Conservation (phyloP, 1,140 invertebrate species). For the Ceratina australensis region DNA sequence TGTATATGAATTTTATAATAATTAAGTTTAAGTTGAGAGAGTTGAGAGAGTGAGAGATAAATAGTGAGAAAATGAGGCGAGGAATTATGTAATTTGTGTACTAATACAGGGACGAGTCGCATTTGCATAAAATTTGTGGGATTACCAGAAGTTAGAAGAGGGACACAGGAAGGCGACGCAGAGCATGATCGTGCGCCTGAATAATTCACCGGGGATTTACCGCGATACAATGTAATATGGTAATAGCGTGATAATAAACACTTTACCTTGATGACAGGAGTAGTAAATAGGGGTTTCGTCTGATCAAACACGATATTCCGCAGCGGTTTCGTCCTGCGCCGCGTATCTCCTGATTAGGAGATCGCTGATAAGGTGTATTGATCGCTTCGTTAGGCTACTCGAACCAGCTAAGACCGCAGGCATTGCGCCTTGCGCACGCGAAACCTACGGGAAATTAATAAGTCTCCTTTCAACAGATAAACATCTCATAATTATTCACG, state of each 20-base stretch:
- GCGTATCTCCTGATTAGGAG: slow-evolving; percentile 41
- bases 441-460: slow-evolving; percentile 12
- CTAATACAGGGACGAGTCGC: too few relatives aligned
- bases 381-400: slow-evolving; percentile 62
- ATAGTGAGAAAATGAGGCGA: too few relatives aligned
- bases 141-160: neutral
- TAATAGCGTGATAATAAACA: slow-evolving; percentile 35
- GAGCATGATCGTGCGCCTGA: neutral
- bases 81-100: too few relatives aligned
- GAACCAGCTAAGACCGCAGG: slow-evolving; percentile 9
- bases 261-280: slow-evolving; percentile 30
- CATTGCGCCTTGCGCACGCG: neutral
- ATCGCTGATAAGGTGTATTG: slow-evolving; percentile 60
- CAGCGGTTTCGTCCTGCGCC: slow-evolving; percentile 14
- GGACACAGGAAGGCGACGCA: slow-evolving; percentile 4
- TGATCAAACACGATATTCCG: slow-evolving; percentile 36
- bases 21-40: too few relatives aligned
- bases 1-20: too few relatives aligned
- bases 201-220: slow-evolving; percentile 14
- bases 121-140: neutral
- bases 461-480: neutral
- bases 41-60: too few relatives aligned
- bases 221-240: neutral
- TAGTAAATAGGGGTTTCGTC: slow-evolving; percentile 32
- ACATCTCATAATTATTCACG: neutral